Percentiles rank a stretch among this genome's conserved stretches.
Evolutionary conservation across 64 coral and sea anemone species (phyloP).

Genomic region (Stichodactyla helianthus): DNA sequence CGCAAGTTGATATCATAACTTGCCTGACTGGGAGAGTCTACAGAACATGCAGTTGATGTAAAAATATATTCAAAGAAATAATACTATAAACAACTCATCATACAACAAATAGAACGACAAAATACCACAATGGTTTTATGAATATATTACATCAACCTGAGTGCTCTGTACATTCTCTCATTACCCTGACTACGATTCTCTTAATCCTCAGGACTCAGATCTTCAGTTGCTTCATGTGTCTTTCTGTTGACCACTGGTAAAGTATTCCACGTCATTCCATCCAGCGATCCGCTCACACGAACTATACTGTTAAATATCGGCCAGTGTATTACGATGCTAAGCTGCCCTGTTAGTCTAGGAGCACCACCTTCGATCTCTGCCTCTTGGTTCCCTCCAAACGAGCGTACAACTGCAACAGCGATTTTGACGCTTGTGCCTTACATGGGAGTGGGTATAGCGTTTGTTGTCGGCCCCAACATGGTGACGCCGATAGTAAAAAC

Average conservation of each 20-base stretch:
- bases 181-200: neutral
- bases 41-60: too few species aligned
- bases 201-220: slow-evolving; percentile 46
- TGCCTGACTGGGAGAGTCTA: too few species aligned
- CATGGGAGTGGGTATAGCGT: slow-evolving; percentile 41
- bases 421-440: slow-evolving; percentile 44
- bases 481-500: neutral
- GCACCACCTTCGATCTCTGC: slow-evolving; percentile 60
- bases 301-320: slow-evolving; percentile 58
- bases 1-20: too few species aligned
- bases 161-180: neutral
- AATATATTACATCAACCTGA: too few species aligned
- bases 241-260: slow-evolving; percentile 45
- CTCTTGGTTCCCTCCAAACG: slow-evolving; percentile 60
- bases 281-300: neutral
- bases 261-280: slow-evolving; percentile 55
- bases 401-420: slow-evolving; percentile 71
- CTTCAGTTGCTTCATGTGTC: slow-evolving; percentile 33
- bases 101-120: too few species aligned
- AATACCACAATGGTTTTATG: too few species aligned
- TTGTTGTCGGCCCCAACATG: slow-evolving; percentile 57
- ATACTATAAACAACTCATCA: too few species aligned
- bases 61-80: too few species aligned
- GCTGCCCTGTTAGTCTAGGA: slow-evolving; percentile 51
- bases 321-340: slow-evolving; percentile 58